phyloP scores from a whole-genome alignment of 1,140 invertebrate species.

The Panagrolaimus sp. region DNA sequence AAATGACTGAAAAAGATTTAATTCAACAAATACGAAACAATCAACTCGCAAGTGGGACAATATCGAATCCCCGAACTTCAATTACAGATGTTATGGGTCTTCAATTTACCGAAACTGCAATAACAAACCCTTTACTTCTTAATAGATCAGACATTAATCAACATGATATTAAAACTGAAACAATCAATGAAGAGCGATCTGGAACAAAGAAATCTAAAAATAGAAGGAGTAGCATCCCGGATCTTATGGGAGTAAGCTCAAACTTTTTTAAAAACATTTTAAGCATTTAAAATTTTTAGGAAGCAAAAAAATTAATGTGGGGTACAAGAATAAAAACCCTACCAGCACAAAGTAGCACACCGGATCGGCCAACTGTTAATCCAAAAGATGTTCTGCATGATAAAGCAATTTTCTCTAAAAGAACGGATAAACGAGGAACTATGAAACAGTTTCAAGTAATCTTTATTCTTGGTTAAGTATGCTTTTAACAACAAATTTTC shows the following conservation, averaged over 20 bases:
- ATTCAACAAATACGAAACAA: background rate
- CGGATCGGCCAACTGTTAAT: slow-evolving; percentile 23
- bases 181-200: background rate
- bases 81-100: background rate
- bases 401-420: slow-evolving; percentile 6
- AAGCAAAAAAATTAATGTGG: slow-evolving; percentile 50
- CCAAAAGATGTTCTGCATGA: slow-evolving; percentile 8
- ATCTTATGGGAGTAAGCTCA: slow-evolving; percentile 36
- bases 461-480: slow-evolving; percentile 6
- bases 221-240: slow-evolving; percentile 47
- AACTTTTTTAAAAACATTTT: slow-evolving; percentile 10
- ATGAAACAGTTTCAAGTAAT: slow-evolving; percentile 39
- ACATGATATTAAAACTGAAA: slow-evolving; percentile 8
- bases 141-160: background rate
- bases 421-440: slow-evolving; percentile 32
- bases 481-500: background rate
- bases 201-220: background rate
- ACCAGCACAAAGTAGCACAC: slow-evolving; percentile 25
- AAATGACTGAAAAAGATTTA: slow-evolving; percentile 6
- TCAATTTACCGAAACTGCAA: slow-evolving; percentile 4
- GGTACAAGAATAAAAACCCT: slow-evolving; percentile 34
- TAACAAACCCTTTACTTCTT: background rate
- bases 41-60: background rate
- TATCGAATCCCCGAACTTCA: background rate
- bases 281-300: slow-evolving; percentile 27